Percentiles rank a stretch among this genome's conserved stretches.
phyloP scores from a whole-genome alignment of 2,797 vertebrate species.

The Trachops cirrhosus region DNA sequence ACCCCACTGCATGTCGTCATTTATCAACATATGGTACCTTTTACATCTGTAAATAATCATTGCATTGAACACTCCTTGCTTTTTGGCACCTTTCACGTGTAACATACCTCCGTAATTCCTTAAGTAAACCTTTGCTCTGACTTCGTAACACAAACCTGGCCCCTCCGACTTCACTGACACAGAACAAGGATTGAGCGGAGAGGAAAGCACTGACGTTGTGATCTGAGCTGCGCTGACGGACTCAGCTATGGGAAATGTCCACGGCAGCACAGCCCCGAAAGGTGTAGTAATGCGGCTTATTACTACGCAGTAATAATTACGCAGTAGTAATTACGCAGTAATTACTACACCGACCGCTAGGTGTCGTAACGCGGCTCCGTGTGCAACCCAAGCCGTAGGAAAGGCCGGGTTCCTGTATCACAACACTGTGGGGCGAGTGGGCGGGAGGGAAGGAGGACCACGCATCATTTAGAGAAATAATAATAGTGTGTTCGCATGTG shows the following conservation, averaged over 20 bases:
- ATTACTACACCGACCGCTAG: background rate
- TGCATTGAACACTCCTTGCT: background rate
- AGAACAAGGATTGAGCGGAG: background rate
- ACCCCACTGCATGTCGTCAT: background rate
- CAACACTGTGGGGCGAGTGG: no score
- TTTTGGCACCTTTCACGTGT: background rate
- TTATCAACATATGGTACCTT: background rate
- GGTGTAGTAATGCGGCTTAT: no score
- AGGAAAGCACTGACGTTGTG: background rate
- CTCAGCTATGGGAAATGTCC: background rate
- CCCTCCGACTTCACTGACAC: background rate
- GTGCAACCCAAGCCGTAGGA: fast-evolving
- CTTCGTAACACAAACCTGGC: background rate
- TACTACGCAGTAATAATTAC: no score
- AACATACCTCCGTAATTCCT: background rate
- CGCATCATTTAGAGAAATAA: background rate
- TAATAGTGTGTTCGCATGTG: background rate
- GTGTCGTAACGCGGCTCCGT: fast-evolving
- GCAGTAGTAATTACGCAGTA: no score
- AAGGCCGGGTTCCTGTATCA: background rate
- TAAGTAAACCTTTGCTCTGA: background rate
- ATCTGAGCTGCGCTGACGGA: background rate
- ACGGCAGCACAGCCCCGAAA: background rate
- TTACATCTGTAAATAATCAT: background rate
- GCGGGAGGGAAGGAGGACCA: no score